A percentile compares a stretch with the other conserved stretches of the same genome.
Evolutionary conservation across 2,888 invertebrate species (phyloP).

Genomic region (Oxytorus armatus): DNA sequence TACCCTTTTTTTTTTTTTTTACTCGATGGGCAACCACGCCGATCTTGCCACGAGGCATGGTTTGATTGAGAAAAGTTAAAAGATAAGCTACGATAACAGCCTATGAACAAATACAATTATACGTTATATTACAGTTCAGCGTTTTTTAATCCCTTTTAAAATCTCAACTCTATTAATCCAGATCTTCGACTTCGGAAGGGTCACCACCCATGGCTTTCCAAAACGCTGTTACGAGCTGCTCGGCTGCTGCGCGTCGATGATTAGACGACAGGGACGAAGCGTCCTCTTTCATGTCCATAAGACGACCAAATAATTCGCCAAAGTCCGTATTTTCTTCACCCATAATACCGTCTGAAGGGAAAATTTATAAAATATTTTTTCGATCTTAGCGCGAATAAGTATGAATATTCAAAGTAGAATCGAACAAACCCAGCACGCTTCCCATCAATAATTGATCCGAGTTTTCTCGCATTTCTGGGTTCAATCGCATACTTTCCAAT

Average conservation of each 20-base stretch:
- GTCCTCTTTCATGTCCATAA: slow-evolving; percentile 89
- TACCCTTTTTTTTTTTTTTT: not conserved
- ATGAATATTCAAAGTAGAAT: slow-evolving; percentile 1
- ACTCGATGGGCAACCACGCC: not conserved
- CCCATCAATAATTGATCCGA: slow-evolving; percentile 78
- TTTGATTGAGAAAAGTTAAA: slow-evolving; percentile 5
- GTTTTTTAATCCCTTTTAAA: not conserved
- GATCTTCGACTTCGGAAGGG: slow-evolving; percentile 88
- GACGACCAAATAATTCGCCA: slow-evolving; percentile 88
- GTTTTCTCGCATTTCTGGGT: slow-evolving; percentile 67
- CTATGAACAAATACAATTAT: slow-evolving; percentile 56
- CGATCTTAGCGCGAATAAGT: not conserved
- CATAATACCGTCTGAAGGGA: slow-evolving; percentile 80
- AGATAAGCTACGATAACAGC: not conserved
- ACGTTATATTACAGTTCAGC: slow-evolving; percentile 57
- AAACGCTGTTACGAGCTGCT: slow-evolving; percentile 90
- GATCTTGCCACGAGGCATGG: not conserved
- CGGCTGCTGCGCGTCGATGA: slow-evolving; percentile 89
- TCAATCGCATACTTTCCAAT: slow-evolving; percentile 77
- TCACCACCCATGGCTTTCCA: slow-evolving; percentile 91
- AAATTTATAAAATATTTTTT: not conserved
- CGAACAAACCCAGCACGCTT: slow-evolving; percentile 77
- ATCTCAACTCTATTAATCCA: slow-evolving; percentile 73
- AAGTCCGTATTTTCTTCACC: slow-evolving; percentile 85
- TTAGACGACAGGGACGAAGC: slow-evolving; percentile 87